Evolutionary conservation across 2,797 vertebrate species (phyloP).

Genomic region (Gambusia yucatana): DNA sequence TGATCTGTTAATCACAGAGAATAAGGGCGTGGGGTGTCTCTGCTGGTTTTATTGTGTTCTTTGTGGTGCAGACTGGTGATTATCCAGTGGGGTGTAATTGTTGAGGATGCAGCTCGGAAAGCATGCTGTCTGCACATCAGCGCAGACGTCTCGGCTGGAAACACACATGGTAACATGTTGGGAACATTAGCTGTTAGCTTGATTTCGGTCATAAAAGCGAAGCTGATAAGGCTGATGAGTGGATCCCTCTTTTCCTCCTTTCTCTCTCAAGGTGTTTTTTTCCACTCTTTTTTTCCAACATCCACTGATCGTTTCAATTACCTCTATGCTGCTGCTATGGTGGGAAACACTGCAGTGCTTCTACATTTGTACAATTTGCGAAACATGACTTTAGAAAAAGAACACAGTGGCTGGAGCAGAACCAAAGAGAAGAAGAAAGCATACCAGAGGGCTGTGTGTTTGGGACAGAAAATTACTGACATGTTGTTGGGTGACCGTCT

Average conservation of each 20-base stretch:
- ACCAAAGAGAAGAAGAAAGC: constrained; percentile 55
- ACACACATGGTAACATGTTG: constrained; percentile 26
- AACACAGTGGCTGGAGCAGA: constrained; percentile 22
- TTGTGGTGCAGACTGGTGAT: constrained; percentile 63
- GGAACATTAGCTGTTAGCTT: constrained; percentile 7
- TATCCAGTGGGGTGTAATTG: constrained; percentile 65
- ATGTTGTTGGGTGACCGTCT: constrained; percentile 65
- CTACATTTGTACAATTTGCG: constrained; percentile 35
- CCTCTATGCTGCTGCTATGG: constrained; percentile 13
- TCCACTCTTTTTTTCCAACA: neutral
- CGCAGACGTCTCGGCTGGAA: constrained; percentile 47
- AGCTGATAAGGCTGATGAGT: neutral
- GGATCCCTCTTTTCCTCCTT: constrained; percentile 4
- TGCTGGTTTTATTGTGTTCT: constrained; percentile 60
- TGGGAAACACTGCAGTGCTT: constrained; percentile 11
- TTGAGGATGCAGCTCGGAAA: constrained; percentile 60
- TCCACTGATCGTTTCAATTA: constrained; percentile 1
- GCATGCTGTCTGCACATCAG: constrained; percentile 62
- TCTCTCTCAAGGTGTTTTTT: neutral
- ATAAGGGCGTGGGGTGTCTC: constrained; percentile 42
- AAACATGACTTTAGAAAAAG: constrained; percentile 28
- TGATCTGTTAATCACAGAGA: constrained; percentile 25
- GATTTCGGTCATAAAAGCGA: constrained; percentile 7
- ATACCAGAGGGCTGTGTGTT: constrained; percentile 58
- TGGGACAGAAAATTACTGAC: constrained; percentile 64